These are phyloP conservation scores for Leptopilina syphax DNA, from an alignment of 2,888 invertebrate species.

Conservation along the genomic window DNA sequence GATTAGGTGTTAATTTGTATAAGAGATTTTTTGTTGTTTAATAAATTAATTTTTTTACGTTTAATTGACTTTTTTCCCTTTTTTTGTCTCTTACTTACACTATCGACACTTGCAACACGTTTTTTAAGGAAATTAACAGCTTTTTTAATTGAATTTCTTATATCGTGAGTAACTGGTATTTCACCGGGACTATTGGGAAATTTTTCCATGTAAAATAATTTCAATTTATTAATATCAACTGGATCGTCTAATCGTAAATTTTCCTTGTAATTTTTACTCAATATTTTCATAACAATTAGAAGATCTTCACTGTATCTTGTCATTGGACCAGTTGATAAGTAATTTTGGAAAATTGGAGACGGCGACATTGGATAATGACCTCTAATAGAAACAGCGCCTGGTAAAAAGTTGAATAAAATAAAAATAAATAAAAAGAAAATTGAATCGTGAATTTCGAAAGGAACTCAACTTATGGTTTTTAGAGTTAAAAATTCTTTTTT, in stretches of 20 bases:
- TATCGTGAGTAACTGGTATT: slow-evolving; percentile 78
- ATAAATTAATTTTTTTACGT: too few relatives aligned
- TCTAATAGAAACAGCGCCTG: slow-evolving; percentile 79
- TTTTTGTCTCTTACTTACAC: slow-evolving; percentile 67
- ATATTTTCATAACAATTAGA: slow-evolving; percentile 81
- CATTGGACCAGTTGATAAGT: slow-evolving; percentile 85
- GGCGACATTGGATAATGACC: slow-evolving; percentile 81
- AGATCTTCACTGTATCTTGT: slow-evolving; percentile 88
- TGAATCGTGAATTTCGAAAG: too few relatives aligned
- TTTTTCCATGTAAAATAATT: slow-evolving; percentile 83
- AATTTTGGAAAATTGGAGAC: slow-evolving; percentile 78
- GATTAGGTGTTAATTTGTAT: too few relatives aligned
- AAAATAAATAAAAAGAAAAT: too few relatives aligned
- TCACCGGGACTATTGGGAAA: slow-evolving; percentile 79
- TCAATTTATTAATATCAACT: slow-evolving; percentile 77
- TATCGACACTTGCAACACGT: slow-evolving; percentile 75
- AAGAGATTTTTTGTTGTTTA: too few relatives aligned
- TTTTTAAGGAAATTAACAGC: slow-evolving; percentile 78
- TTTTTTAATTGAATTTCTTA: slow-evolving; percentile 77
- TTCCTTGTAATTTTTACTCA: slow-evolving; percentile 78
- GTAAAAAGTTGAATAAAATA: slow-evolving; percentile 37
- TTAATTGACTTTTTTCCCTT: too few relatives aligned
- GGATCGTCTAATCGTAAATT: slow-evolving; percentile 78
- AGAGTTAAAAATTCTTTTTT: too few relatives aligned
- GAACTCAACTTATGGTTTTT: too few relatives aligned